Evolutionary conservation across 2,888 invertebrate species (phyloP).

Genomic region (Theodoxus fluviatilis): DNA sequence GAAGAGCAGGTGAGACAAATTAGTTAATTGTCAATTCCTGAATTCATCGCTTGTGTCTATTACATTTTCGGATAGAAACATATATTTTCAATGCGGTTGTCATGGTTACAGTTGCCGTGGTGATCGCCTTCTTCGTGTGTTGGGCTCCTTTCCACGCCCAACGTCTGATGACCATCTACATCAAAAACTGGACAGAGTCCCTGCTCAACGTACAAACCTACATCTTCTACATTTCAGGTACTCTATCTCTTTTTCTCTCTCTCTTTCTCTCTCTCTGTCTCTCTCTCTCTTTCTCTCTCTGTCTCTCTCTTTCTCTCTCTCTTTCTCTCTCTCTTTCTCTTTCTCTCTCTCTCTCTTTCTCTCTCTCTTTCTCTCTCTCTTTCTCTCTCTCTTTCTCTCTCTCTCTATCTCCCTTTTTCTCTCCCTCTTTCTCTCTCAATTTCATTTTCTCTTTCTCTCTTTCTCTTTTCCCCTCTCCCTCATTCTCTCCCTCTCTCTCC

Average conservation of each 20-base stretch:
- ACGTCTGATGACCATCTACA: slow-evolving; percentile 75
- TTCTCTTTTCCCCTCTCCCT: no score
- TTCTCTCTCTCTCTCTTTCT: slow-evolving; percentile 4
- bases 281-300: slow-evolving; percentile 12
- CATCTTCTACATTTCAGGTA: slow-evolving; percentile 62
- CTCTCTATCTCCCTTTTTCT: background rate
- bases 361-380: background rate
- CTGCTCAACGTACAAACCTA: slow-evolving; percentile 56
- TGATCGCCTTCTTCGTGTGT: slow-evolving; percentile 89
- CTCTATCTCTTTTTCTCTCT: slow-evolving; percentile 17
- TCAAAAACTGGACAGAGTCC: slow-evolving; percentile 56
- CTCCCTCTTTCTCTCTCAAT: no score
- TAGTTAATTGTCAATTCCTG: no score
- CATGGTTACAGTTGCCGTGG: slow-evolving; percentile 83
- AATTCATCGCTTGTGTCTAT: no score
- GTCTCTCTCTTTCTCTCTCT: slow-evolving; percentile 11
- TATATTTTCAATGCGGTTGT: background rate
- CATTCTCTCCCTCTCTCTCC: no score
- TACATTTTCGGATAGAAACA: no score
- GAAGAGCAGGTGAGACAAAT: no score
- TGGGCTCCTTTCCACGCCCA: slow-evolving; percentile 93
- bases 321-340: slow-evolving; percentile 14
- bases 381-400: background rate
- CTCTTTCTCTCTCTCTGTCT: background rate
- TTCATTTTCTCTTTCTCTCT: no score